Base-by-base conservation (phyloP, 2,888 invertebrate genomes). In the Pseudococcus viburni region DNA sequence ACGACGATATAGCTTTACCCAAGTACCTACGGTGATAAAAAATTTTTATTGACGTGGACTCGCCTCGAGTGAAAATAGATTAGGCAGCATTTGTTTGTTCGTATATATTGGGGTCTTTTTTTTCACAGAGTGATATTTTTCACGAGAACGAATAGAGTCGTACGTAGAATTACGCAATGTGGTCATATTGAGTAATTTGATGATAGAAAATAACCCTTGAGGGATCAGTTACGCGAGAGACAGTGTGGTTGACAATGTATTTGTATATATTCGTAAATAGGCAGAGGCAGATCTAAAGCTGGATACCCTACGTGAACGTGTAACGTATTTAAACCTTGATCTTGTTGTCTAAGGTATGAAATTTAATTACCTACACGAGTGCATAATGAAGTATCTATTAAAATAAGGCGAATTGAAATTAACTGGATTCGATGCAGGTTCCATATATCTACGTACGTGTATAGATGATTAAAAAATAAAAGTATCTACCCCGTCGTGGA, bases 271-370 rank as follows among this genome's bases (percentile, higher is more conserved):
- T n/a, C n/a, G 26, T 33, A 3, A 3, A 33, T 33, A 33, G 26
- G 26, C 26, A 1, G 26, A 33, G 26, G 26, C 26, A 33, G n/a
- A n/a, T n/a, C 3, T 33, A 33, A 33, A 51, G 64, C 15, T 11
- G 12, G 33, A 33, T 33, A 73, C 15, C 22, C 26, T 64, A 64
- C 12, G 68, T 59, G 19, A 59, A 19, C 19, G 5, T 59, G n/a
- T 19, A 59, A 59, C 59, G n/a, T 59, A 59, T 59, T n/a, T n/a
- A 59, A 73, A 73, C 68, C 68, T 73, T 73, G 68, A 73, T 73
- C 68, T 73, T 73, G 68, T 73, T 73, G 26, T 11, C 68, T 26
- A 73, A 33, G 26, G 26, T 22, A 73, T 73, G 22, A 33, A 73
- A 26, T 26, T 26, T 73, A 73, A 73, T 73, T 33, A 73, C 26